Evolutionary conservation across 2,888 invertebrate species (phyloP), one percentile per base, ranked within the genome.

Genomic region (Rhamnusium bicolor): DNA sequence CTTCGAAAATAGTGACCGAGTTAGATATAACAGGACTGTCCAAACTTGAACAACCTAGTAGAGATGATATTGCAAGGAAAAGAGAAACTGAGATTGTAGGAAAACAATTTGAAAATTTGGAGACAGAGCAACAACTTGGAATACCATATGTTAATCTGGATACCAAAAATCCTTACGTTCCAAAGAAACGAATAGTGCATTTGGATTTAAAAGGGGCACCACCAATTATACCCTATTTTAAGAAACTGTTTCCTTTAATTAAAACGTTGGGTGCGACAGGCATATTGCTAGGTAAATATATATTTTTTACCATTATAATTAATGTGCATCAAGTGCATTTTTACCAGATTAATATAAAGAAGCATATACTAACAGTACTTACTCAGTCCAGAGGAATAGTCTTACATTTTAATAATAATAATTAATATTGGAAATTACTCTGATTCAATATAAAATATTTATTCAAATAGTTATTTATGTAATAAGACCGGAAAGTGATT

Each of bases 171-270:
- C 89, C 89, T 0, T 90, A 90, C 81, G 83, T 90, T 32, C 90
- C 90, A 0, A 85, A 88, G 8, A 89, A 90, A 54, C 88, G 92
- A 40, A 85, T 95, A 56, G 92, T 95, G 16, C 95, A 95, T 86
- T 89, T 95, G 71, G 95, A 95, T 86, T 86, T 95, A 49, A 95
- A 95, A 86, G 95, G 94, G 27, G 94, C 94, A 1, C 93, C 94
- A 19, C 93, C 94, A 10, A 92, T 91, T 85, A 85, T 93, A 6
- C 84, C 86, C 10, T 93, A 91, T 83, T 87, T 93, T 21, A 90
- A 91, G 84, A 89, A 90, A 79, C 80, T 92, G 19, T 88, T 93
- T 76, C 90, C 91, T 16, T 85, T 92, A 69, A 84, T 92, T 5
- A 91, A 90, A 80, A 89, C 90, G 14, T 84, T 93, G 72, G 93